Evolutionary conservation across 2,888 invertebrate species (phyloP).

Genomic region (Rhingia rostrata): DNA sequence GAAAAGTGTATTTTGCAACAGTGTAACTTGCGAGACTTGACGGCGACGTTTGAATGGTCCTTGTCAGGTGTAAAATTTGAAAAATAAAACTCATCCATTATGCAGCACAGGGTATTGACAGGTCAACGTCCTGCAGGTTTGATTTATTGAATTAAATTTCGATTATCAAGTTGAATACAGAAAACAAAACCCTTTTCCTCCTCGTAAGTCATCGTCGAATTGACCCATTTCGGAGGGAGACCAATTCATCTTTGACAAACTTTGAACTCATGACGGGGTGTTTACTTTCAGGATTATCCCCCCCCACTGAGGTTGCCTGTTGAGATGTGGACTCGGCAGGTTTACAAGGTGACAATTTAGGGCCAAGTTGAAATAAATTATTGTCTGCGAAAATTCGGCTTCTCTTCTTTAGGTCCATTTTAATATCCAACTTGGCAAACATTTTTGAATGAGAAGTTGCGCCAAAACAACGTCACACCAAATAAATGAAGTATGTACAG

Average conservation of each 20-base stretch:
- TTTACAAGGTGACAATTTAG: slow-evolving; percentile 22
- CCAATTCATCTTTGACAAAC: slow-evolving; percentile 31
- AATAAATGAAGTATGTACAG: slow-evolving; percentile 21
- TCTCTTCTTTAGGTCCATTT: slow-evolving; percentile 31
- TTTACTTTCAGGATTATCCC: slow-evolving; percentile 7
- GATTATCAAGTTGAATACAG: slow-evolving; percentile 26
- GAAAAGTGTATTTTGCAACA: background rate
- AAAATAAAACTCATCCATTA: background rate
- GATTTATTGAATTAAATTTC: slow-evolving; percentile 40
- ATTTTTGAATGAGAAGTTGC: slow-evolving; percentile 21
- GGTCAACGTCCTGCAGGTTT: slow-evolving; percentile 6
- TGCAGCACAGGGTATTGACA: slow-evolving; percentile 28
- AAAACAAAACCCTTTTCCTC: slow-evolving; percentile 9
- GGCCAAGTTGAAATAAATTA: slow-evolving; percentile 46
- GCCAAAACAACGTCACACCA: slow-evolving; percentile 32
- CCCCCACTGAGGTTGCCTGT: background rate
- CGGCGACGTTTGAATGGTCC: slow-evolving; percentile 5
- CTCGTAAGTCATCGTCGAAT: background rate
- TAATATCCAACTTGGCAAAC: slow-evolving; percentile 49
- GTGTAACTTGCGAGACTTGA: slow-evolving; percentile 4
- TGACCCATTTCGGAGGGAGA: slow-evolving; percentile 2
- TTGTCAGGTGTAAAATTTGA: background rate
- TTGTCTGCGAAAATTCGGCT: background rate
- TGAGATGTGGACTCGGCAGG: slow-evolving; percentile 30
- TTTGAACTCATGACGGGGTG: slow-evolving; percentile 5